Conservation (phyloP, 1,140 invertebrate species). For the Drosophila teissieri region DNA sequence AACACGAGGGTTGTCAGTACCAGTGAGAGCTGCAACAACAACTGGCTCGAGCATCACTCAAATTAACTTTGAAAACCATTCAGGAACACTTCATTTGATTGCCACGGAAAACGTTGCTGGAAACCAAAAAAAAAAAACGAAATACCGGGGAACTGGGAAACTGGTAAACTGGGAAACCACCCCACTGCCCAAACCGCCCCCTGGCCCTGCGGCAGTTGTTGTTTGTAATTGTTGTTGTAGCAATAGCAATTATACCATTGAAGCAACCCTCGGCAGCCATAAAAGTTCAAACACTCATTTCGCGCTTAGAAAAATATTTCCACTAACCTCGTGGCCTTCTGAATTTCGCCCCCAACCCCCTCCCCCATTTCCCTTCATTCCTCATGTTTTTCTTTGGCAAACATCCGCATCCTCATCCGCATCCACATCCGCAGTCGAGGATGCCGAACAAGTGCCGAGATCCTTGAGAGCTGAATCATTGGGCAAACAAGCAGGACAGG, state of each 20-base stretch:
- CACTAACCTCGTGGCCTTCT: constrained; percentile 41
- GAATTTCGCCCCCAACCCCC: neutral
- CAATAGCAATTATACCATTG: constrained; percentile 84
- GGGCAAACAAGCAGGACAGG: constrained; percentile 60
- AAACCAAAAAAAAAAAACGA: too few species aligned
- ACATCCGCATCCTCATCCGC: constrained; percentile 57
- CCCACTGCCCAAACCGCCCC: constrained; percentile 7
- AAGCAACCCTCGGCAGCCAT: constrained; percentile 66
- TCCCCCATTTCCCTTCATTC: neutral
- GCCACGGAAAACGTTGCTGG: constrained; percentile 55
- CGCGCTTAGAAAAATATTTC: constrained; percentile 75
- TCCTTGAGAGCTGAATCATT: constrained; percentile 67
- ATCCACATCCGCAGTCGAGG: constrained; percentile 1
- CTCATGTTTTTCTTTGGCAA: constrained; percentile 62
- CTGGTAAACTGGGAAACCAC: constrained; percentile 13
- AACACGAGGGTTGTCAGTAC: constrained; percentile 78
- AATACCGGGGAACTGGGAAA: neutral
- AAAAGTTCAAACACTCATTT: constrained; percentile 84
- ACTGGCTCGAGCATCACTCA: constrained; percentile 78
- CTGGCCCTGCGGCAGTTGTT: constrained; percentile 37
- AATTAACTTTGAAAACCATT: constrained; percentile 84
- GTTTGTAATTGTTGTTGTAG: constrained; percentile 79
- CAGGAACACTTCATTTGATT: constrained; percentile 84
- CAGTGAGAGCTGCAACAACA: constrained; percentile 45
- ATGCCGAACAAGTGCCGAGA: constrained; percentile 45